Conservation (phyloP, 2,888 invertebrate genomes). For the Gymnocheta viridis region DNA sequence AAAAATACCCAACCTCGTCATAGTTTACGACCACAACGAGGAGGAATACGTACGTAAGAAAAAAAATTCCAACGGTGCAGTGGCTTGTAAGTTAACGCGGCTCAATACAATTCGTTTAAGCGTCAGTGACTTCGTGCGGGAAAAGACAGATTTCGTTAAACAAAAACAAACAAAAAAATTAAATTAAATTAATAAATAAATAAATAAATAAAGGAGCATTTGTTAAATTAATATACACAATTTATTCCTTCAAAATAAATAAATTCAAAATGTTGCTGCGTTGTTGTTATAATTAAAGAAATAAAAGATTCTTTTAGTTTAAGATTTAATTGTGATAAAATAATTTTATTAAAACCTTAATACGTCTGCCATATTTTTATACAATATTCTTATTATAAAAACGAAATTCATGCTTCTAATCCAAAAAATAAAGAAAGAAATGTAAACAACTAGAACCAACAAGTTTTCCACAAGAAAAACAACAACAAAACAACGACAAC, state of each 20-base stretch:
- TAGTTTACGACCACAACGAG: constrained; percentile 69
- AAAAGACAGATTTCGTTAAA: constrained; percentile 68
- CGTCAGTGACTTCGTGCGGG: constrained; percentile 69
- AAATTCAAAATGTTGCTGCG: neutral
- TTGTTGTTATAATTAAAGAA: neutral
- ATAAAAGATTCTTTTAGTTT: constrained; percentile 9
- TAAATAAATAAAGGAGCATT: constrained; percentile 33
- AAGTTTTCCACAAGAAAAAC: constrained; percentile 3
- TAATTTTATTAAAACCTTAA: constrained; percentile 48
- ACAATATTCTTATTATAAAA: neutral
- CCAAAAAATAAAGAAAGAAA: constrained; percentile 35
- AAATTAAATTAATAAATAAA: constrained; percentile 30
- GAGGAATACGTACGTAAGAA: constrained; percentile 60
- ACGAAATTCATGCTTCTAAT: constrained; percentile 12
- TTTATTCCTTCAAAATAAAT: neutral
- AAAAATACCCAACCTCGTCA: constrained; percentile 58
- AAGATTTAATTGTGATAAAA: constrained; percentile 65
- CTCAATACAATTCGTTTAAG: constrained; percentile 69
- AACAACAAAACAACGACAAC: neutral
- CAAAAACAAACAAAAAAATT: constrained; percentile 43
- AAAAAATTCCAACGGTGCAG: constrained; percentile 69
- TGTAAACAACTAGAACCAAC: constrained; percentile 36
- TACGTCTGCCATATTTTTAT: constrained; percentile 62
- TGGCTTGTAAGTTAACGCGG: constrained; percentile 68
- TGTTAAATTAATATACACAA: constrained; percentile 30